Percentiles rank a stretch among this genome's conserved stretches.
Conservation (phyloP, 2,113 vertebrate genomes). For the Taurulus bubalis region DNA sequence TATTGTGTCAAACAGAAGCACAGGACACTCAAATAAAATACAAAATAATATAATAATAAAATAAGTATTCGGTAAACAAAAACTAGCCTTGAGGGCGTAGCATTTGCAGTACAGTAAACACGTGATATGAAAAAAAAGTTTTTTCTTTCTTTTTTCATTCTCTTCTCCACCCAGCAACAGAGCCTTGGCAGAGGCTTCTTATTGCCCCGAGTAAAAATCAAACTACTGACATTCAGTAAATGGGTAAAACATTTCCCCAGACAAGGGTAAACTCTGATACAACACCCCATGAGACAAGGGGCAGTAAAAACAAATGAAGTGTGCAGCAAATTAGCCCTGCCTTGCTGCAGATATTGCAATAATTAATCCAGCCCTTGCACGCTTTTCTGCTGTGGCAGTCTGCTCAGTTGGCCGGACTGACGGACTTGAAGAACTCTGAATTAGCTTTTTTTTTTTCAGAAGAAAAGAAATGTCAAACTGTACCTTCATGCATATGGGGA, state of each 20-base stretch:
- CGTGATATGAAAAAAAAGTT: conserved; percentile 31
- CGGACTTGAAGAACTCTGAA: conserved; percentile 21
- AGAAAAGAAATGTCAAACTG: conserved; percentile 22
- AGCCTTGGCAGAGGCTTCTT: conserved; percentile 57
- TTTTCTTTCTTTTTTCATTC: conserved; percentile 26
- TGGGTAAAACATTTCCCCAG: conserved; percentile 60
- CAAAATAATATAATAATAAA: no score
- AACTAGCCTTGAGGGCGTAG: conserved; percentile 39
- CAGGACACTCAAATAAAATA: neutral
- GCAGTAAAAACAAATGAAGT: conserved; percentile 77
- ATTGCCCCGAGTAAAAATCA: conserved; percentile 51
- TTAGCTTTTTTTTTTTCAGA: conserved; percentile 6
- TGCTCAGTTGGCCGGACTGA: conserved; percentile 39
- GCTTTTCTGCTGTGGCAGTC: conserved; percentile 62
- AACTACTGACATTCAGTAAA: conserved; percentile 67
- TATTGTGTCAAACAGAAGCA: neutral
- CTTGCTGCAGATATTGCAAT: conserved; percentile 70
- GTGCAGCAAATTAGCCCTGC: conserved; percentile 69
- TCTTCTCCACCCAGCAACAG: conserved; percentile 62
- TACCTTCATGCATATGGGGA: conserved; percentile 35
- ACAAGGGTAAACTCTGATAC: conserved; percentile 66
- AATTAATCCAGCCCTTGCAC: conserved; percentile 71
- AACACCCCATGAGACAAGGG: conserved; percentile 65
- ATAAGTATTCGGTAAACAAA: conserved; percentile 27
- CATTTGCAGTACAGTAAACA: conserved; percentile 53